Conservation (phyloP, 2,888 invertebrate species). For the Lymantria dispar region DNA sequence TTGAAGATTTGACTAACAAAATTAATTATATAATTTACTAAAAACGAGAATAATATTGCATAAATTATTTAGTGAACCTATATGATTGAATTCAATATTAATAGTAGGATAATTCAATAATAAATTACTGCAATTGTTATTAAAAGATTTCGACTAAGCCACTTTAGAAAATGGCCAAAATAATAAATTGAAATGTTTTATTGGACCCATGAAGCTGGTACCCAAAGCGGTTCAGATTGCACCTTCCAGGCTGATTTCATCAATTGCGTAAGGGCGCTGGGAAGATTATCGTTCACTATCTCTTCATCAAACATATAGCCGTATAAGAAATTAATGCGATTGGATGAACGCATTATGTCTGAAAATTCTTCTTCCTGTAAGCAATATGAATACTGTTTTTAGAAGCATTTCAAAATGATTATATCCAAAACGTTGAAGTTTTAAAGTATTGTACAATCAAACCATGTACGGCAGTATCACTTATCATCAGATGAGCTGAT, state of each 20-base stretch:
- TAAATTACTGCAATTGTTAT: slow-evolving; percentile 5
- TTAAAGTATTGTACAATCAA: too few relatives aligned
- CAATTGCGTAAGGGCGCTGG: slow-evolving; percentile 92
- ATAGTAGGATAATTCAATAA: slow-evolving; percentile 6
- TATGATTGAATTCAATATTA: too few relatives aligned
- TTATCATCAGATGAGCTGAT: too few relatives aligned
- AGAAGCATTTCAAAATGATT: too few relatives aligned
- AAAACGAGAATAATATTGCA: too few relatives aligned
- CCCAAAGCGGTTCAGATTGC: slow-evolving; percentile 97
- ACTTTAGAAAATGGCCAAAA: not conserved
- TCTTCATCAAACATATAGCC: slow-evolving; percentile 97
- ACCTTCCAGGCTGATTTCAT: slow-evolving; percentile 91
- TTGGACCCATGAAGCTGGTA: slow-evolving; percentile 97
- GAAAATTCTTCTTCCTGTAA: slow-evolving; percentile 94
- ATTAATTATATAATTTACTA: too few relatives aligned
- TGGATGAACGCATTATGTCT: slow-evolving; percentile 92
- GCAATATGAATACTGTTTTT: too few relatives aligned
- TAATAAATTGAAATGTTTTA: slow-evolving; percentile 55
- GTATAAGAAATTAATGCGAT: slow-evolving; percentile 94
- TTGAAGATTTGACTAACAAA: too few relatives aligned
- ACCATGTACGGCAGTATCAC: too few relatives aligned
- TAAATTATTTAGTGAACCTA: too few relatives aligned
- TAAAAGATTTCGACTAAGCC: not conserved
- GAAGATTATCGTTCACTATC: slow-evolving; percentile 95
- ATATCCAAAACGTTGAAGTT: too few relatives aligned